Percentiles rank a stretch among this genome's conserved stretches.
Conservation (phyloP, 2,113 vertebrate genomes). For the Urocolius indicus region DNA sequence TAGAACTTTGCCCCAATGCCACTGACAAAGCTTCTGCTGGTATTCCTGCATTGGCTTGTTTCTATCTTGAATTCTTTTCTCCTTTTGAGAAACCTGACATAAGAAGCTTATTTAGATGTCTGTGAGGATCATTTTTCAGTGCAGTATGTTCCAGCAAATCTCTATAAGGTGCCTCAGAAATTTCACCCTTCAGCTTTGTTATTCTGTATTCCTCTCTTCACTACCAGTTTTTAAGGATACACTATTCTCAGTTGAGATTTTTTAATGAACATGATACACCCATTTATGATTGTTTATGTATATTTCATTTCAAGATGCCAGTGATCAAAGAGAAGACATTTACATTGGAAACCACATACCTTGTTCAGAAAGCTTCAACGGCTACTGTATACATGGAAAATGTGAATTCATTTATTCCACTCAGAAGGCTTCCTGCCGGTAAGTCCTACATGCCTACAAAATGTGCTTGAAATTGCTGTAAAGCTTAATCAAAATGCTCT, state of each 20-base stretch:
- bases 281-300: constrained; percentile 33
- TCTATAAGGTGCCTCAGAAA: not conserved
- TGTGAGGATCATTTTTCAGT: not conserved
- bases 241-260: not conserved
- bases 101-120: not conserved
- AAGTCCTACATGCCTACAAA: constrained; percentile 52
- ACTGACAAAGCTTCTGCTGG: not conserved
- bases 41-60: not conserved
- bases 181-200: not conserved
- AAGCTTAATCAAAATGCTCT: not conserved
- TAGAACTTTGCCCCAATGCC: not conserved
- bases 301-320: constrained; percentile 82
- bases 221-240: not conserved
- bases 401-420: constrained; percentile 92
- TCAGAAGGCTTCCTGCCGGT: constrained; percentile 93
- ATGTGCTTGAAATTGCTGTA: not conserved
- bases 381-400: constrained; percentile 92
- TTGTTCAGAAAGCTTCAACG: constrained; percentile 88
- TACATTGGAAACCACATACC: constrained; percentile 88
- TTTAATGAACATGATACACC: not conserved
- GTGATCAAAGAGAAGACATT: constrained; percentile 90
- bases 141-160: not conserved
- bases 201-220: not conserved
- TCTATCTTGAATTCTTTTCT: not conserved
- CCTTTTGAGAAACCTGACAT: not conserved